A percentile compares a stretch with the other conserved stretches of the same genome.
phyloP scores from a whole-genome alignment of 2,888 invertebrate genomes.

The Sinotaia quadrata region DNA sequence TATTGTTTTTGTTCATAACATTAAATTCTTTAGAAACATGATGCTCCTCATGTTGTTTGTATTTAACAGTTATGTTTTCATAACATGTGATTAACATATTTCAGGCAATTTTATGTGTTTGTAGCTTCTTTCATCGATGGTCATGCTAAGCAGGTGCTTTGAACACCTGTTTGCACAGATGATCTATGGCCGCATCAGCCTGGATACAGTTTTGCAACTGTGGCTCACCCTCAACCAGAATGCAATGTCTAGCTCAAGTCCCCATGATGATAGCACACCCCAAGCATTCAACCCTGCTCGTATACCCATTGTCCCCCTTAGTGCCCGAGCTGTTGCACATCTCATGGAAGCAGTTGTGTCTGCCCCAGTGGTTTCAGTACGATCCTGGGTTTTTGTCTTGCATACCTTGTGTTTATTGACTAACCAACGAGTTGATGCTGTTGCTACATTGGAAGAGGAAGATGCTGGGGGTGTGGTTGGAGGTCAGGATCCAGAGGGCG shows the following conservation, averaged over 20 bases:
- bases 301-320: conserved; percentile 79
- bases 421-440: conserved; percentile 74
- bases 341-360: conserved; percentile 75
- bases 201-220: conserved; percentile 87
- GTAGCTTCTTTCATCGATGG: conserved; percentile 53
- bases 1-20: too few species aligned
- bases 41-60: too few species aligned
- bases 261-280: conserved; percentile 49
- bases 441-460: conserved; percentile 31
- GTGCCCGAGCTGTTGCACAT: conserved; percentile 78
- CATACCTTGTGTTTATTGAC: conserved; percentile 83
- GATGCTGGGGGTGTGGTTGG: conserved; percentile 35
- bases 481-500: conserved; percentile 7
- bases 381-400: conserved; percentile 86
- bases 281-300: conserved; percentile 60
- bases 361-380: conserved; percentile 75
- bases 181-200: conserved; percentile 80
- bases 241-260: conserved; percentile 57
- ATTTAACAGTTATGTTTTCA: too few species aligned
- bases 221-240: conserved; percentile 88
- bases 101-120: too few species aligned
- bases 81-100: too few species aligned
- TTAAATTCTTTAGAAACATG: too few species aligned
- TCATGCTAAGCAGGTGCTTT: conserved; percentile 82
- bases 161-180: conserved; percentile 78